These are phyloP conservation scores for Oncorhynchus kisutch DNA, from an alignment of 2,113 vertebrate genomes.

Conservation along the genomic window DNA sequence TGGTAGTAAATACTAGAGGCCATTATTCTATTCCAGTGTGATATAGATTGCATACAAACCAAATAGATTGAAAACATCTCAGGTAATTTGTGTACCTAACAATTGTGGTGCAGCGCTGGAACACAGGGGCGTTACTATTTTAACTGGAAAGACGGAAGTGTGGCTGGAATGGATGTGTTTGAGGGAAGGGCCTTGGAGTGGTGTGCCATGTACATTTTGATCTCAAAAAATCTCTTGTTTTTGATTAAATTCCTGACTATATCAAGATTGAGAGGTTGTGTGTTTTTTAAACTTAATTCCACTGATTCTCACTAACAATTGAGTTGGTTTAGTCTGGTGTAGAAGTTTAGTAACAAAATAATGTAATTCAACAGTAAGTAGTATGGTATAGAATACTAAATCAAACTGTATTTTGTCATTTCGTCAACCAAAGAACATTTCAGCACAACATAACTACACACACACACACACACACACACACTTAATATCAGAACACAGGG, in stretches of 20 bases:
- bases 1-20: conserved; percentile 22
- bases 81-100: conserved; percentile 60
- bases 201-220: conserved; percentile 44
- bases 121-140: conserved; percentile 11
- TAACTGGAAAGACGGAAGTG: conserved; percentile 34
- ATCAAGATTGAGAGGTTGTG: background rate
- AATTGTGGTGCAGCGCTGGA: conserved; percentile 15
- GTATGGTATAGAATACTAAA: background rate
- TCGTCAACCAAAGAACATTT: background rate
- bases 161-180: background rate
- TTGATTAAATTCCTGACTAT: conserved; percentile 49
- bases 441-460: background rate
- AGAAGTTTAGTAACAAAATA: background rate
- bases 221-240: conserved; percentile 39
- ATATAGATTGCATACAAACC: conserved; percentile 55
- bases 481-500: conserved; percentile 3
- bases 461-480: background rate
- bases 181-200: background rate
- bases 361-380: background rate
- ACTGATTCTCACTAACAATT: no score
- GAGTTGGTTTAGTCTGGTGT: background rate
- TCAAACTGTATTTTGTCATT: background rate
- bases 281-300: background rate
- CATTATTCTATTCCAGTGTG: conserved; percentile 31
- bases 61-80: conserved; percentile 44